Evolutionary conservation across 2,888 invertebrate genomes (phyloP).

Genomic region (Lasius fuliginosus): DNA sequence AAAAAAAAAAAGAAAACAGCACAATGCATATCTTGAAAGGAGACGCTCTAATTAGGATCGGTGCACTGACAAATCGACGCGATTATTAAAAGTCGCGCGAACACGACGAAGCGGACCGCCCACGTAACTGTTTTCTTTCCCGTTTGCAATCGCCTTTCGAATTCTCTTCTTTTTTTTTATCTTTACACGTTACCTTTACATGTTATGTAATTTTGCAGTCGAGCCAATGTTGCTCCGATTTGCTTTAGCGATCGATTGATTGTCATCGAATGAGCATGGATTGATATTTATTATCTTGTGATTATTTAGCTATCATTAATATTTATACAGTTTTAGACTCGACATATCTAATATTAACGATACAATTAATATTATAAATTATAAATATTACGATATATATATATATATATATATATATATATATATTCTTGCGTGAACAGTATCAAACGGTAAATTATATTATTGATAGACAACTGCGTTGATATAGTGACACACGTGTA

Average conservation of each 20-base stretch:
- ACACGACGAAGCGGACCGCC: conserved; percentile 79
- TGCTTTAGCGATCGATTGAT: conserved; percentile 19
- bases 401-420: no score
- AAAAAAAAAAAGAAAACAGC: conserved; percentile 33
- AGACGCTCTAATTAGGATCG: conserved; percentile 80
- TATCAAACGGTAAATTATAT: conserved; percentile 6
- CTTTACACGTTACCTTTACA: conserved; percentile 19
- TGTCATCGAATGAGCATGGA: conserved; percentile 28
- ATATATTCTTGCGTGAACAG: neutral
- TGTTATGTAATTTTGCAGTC: conserved; percentile 41
- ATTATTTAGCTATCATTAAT: conserved; percentile 34
- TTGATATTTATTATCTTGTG: conserved; percentile 17
- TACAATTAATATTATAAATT: neutral
- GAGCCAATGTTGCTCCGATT: conserved; percentile 31
- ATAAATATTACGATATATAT: no score
- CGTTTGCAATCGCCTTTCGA: conserved; percentile 57
- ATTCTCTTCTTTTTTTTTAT: conserved; percentile 39
- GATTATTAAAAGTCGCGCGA: conserved; percentile 82
- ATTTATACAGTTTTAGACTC: neutral
- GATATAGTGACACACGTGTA: conserved; percentile 11
- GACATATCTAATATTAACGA: neutral
- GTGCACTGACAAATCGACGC: conserved; percentile 80
- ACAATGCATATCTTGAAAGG: conserved; percentile 40
- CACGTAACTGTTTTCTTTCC: conserved; percentile 70
- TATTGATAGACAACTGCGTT: neutral